A percentile compares a stretch with the other conserved stretches of the same genome.
Evolutionary conservation across 2,797 vertebrate species (phyloP).

Genomic region (Lepus oiostolus): DNA sequence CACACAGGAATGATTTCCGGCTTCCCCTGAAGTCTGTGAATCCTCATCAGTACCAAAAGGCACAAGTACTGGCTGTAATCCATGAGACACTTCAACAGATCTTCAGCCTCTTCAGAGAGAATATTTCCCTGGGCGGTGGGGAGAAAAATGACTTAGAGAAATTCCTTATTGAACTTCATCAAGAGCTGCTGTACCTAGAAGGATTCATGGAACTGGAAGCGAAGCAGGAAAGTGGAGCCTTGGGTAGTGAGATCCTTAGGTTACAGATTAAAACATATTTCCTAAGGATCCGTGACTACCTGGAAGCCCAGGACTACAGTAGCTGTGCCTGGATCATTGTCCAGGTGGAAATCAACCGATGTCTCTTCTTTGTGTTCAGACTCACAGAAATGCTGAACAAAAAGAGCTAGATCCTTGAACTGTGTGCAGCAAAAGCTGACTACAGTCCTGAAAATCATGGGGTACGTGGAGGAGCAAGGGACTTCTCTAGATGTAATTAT

Average conservation of each 20-base stretch:
- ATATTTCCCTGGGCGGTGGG: slow-evolving; percentile 78
- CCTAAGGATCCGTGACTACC: slow-evolving; percentile 82
- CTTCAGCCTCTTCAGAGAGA: slow-evolving; percentile 82
- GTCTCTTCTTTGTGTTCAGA: slow-evolving; percentile 82
- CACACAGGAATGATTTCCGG: slow-evolving; percentile 81
- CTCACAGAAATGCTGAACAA: slow-evolving; percentile 59
- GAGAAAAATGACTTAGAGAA: slow-evolving; percentile 71
- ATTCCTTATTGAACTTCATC: slow-evolving; percentile 82
- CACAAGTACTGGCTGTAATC: slow-evolving; percentile 65
- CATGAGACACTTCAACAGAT: slow-evolving; percentile 85
- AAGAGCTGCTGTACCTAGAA: slow-evolving; percentile 81
- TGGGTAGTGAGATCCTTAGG: slow-evolving; percentile 1
- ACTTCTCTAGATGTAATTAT: not conserved
- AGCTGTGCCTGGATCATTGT: slow-evolving; percentile 86
- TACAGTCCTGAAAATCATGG: not conserved
- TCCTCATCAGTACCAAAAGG: slow-evolving; percentile 59
- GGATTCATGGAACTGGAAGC: slow-evolving; percentile 50
- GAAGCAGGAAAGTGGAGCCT: not conserved
- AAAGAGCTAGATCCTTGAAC: slow-evolving; percentile 41
- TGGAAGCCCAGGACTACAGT: slow-evolving; percentile 79
- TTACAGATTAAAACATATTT: slow-evolving; percentile 86
- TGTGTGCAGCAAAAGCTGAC: not conserved
- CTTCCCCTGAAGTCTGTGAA: slow-evolving; percentile 79
- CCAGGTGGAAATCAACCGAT: slow-evolving; percentile 82
- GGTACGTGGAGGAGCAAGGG: not conserved